These are phyloP conservation scores for Drosophila burlai DNA, from an alignment of 1,140 invertebrate species.

Conservation along the genomic window DNA sequence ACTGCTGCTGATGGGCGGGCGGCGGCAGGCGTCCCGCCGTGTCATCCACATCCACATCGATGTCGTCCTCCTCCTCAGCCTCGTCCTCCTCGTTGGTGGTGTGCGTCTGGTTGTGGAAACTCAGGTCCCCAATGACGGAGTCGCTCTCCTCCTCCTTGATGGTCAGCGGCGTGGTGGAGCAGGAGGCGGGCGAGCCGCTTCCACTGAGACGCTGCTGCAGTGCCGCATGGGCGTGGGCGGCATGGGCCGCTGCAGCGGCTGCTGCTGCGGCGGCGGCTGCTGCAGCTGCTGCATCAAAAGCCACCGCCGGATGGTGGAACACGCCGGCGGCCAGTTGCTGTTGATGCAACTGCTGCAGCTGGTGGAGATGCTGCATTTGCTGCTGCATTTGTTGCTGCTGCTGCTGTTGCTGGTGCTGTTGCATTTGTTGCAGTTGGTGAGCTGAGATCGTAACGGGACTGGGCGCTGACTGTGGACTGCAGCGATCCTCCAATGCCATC, in stretches of 20 bases:
- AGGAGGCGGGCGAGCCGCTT: conserved; percentile 71
- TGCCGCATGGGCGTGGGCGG: conserved; percentile 68
- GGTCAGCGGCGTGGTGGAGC: conserved; percentile 73
- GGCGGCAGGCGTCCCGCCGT: conserved; percentile 63
- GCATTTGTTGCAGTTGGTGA: conserved; percentile 30
- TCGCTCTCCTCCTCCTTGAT: conserved; percentile 84
- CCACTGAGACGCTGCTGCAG: conserved; percentile 67
- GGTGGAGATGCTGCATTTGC: conserved; percentile 77
- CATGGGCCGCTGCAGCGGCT: conserved; percentile 54
- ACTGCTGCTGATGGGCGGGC: conserved; percentile 74
- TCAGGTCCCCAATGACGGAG: conserved; percentile 80
- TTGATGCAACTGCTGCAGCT: conserved; percentile 79
- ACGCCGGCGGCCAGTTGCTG: conserved; percentile 77
- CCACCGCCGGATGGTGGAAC: conserved; percentile 75
- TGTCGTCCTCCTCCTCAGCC: conserved; percentile 74
- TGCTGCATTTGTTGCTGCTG: conserved; percentile 74
- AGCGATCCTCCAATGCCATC: conserved; percentile 88
- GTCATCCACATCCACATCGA: conserved; percentile 80
- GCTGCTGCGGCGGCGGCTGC: conserved; percentile 71
- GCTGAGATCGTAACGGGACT: conserved; percentile 71
- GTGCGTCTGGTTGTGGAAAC: conserved; percentile 74
- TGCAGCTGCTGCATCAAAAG: conserved; percentile 63
- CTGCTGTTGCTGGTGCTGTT: conserved; percentile 50
- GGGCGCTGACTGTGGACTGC: conserved; percentile 87
- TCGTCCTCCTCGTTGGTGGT: conserved; percentile 62